These are phyloP conservation scores for Zaprionus davidi DNA, from an alignment of 1,140 invertebrate genomes.

Conservation along the genomic window DNA sequence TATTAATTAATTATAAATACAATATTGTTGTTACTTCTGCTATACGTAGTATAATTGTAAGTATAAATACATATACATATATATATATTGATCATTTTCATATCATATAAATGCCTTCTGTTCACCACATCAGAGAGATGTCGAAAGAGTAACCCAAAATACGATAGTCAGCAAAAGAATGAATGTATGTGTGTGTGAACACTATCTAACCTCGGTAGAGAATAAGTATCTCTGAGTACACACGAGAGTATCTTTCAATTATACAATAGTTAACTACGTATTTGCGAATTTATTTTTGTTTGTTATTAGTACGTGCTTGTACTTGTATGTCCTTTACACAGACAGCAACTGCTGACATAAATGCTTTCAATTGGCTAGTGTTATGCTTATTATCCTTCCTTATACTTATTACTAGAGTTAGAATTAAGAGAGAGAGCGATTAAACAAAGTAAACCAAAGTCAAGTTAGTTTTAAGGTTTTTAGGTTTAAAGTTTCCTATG, in stretches of 20 bases:
- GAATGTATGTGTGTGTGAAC: slow-evolving; percentile 27
- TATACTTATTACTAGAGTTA: slow-evolving; percentile 46
- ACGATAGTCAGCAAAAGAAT: slow-evolving; percentile 42
- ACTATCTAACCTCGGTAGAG: slow-evolving; percentile 48
- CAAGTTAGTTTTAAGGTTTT: slow-evolving; percentile 11
- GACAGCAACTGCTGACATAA: slow-evolving; percentile 49
- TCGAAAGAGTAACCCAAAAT: slow-evolving; percentile 23
- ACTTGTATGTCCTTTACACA: slow-evolving; percentile 41
- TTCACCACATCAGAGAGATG: slow-evolving; percentile 45
- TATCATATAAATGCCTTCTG: slow-evolving; percentile 44
- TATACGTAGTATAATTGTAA: slow-evolving; percentile 41
- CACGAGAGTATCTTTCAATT: slow-evolving; percentile 1
- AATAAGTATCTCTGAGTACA: slow-evolving; percentile 37
- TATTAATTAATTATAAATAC: slow-evolving; percentile 66
- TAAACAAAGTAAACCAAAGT: neutral
- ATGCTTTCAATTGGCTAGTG: slow-evolving; percentile 78
- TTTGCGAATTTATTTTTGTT: slow-evolving; percentile 21
- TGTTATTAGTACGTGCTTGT: slow-evolving; percentile 3
- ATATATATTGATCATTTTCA: slow-evolving; percentile 39
- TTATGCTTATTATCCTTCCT: slow-evolving; percentile 67
- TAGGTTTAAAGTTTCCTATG: slow-evolving; percentile 31
- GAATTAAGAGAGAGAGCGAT: slow-evolving; percentile 23
- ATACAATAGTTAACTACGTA: slow-evolving; percentile 49
- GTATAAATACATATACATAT: slow-evolving; percentile 49
- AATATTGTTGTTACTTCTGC: slow-evolving; percentile 40